Evolutionary conservation across 2,888 invertebrate species (phyloP), one percentile per base, ranked within the genome.

Genomic region (Venustoraphidia nigricollis): DNA sequence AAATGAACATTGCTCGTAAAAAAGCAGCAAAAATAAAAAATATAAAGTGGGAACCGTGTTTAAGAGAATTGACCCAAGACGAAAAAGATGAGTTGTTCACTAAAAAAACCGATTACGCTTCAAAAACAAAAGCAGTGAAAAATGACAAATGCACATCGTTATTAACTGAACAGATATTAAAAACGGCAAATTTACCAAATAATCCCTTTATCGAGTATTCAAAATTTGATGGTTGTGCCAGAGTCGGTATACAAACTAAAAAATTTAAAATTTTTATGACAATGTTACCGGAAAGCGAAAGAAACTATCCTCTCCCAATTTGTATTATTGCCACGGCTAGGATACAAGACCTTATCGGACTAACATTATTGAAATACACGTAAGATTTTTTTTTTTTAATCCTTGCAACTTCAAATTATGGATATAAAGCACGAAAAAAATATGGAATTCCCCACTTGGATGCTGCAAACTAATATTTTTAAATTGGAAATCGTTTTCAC

Each of bases 141-240:
- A 48, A 48, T 8, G 51, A 48, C 9, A 56, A 63, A 57, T 59
- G 64, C 54, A 68, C 64, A 54, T 92, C 92, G 34, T 68, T 82
- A 51, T 68, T 95, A 41, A 70, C 87, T 0, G 77, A 84, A 57
- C 83, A 86, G 56, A 64, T 95, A 42, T 77, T 82, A 55, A 82
- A 83, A 57, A 84, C 81, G 55, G 84, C 85, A 0, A 76, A 80
- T 58, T 68, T 84, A 52, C 85, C 87, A 1, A 79, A 83, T 59
- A 90, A 93, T 66, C 90, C 91, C 46, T 96, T 87, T 66, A 75
- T 85, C 52, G 86, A 88, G 59, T 96, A 83, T 71, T 87, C 91
- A 3, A 87, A 85, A 66, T 95, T 86, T 66, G 94, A 95, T 71
- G 94, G 94, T 52, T 85, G 82, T 51, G 82, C 83, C 36, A 89